phyloP scores from a whole-genome alignment of 2,113 vertebrate species.

The Bucco capensis region DNA sequence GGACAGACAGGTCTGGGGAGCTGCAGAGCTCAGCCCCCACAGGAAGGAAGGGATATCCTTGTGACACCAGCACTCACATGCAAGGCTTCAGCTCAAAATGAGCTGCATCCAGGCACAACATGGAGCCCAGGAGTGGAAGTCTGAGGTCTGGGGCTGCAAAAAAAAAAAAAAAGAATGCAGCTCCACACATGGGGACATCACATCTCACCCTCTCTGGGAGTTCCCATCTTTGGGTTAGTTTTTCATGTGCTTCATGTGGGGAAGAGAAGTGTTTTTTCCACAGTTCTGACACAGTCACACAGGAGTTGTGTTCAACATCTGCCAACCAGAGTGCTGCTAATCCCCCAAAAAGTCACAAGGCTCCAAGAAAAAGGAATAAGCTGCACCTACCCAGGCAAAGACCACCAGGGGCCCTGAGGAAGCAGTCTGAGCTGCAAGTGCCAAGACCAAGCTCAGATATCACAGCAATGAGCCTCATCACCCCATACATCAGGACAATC shows the following conservation, averaged over 20 bases:
- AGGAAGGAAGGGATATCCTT: neutral
- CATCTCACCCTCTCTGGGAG: neutral
- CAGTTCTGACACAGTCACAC: accelerated
- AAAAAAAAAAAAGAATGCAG: neutral
- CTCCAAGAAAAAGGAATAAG: neutral
- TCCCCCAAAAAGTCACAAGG: neutral
- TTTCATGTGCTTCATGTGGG: neutral
- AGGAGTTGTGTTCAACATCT: neutral
- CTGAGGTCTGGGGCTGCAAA: neutral
- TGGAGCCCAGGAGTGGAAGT: neutral
- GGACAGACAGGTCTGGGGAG: neutral
- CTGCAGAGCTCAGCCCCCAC: neutral
- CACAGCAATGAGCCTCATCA: neutral
- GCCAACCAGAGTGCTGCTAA: neutral
- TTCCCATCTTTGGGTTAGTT: neutral
- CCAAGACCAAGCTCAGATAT: neutral
- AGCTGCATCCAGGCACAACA: neutral
- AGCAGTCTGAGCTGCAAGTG: neutral
- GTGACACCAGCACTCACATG: accelerated
- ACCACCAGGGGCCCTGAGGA: neutral
- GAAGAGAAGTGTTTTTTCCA: neutral
- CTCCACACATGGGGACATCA: accelerated
- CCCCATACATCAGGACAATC: neutral
- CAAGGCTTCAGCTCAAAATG: accelerated
- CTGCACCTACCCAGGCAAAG: neutral